These are phyloP conservation scores for Vulpes lagopus DNA, from an alignment of 2,113 vertebrate species.

Conservation along the genomic window DNA sequence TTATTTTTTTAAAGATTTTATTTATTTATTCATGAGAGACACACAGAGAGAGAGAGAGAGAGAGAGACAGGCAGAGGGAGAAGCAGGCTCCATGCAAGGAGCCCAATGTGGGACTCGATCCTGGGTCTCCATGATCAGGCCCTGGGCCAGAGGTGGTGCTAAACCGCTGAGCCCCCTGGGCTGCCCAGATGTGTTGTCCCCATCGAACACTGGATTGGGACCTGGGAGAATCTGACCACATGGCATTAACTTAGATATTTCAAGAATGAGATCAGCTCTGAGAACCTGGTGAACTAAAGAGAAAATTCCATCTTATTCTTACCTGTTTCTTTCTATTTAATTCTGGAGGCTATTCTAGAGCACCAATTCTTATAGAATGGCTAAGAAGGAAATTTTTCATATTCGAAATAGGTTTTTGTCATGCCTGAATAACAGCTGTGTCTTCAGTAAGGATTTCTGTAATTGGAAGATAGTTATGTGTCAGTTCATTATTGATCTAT, in stretches of 20 bases:
- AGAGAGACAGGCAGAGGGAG: too few relatives aligned
- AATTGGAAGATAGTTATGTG: not conserved
- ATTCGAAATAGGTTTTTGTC: not conserved
- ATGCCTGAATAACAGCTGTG: not conserved
- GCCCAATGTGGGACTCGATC: too few relatives aligned
- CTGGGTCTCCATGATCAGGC: too few relatives aligned
- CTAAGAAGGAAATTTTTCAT: constrained; percentile 32
- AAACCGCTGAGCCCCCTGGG: too few relatives aligned
- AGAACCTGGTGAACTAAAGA: not conserved
- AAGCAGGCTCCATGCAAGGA: too few relatives aligned
- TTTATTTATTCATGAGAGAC: too few relatives aligned
- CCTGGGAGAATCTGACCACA: not conserved
- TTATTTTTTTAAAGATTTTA: too few relatives aligned
- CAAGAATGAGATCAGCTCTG: not conserved
- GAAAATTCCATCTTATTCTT: constrained; percentile 40
- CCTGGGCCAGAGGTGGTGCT: too few relatives aligned
- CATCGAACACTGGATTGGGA: not conserved
- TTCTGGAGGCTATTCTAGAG: not conserved
- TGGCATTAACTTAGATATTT: not conserved
- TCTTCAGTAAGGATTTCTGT: constrained; percentile 18
- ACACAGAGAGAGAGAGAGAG: too few relatives aligned
- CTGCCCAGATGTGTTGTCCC: not conserved
- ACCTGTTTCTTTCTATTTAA: constrained; percentile 14
- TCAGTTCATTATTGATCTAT: not conserved
- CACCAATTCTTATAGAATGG: not conserved